These are phyloP conservation scores for Saccostrea echinata DNA, from an alignment of 1,140 invertebrate species.

Conservation along the genomic window DNA sequence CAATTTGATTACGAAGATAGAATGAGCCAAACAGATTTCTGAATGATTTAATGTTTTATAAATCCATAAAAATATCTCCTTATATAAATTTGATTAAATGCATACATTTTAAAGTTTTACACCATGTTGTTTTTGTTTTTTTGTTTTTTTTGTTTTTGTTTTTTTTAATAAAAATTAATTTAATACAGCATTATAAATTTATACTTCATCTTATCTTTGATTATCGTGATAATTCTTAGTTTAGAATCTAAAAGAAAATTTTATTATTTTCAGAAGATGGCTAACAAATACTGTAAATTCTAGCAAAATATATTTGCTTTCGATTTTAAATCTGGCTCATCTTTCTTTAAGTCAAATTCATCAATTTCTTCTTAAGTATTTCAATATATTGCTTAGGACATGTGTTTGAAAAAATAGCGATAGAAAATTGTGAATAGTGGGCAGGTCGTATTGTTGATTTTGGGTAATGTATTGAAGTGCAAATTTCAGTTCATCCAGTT, in stretches of 20 bases:
- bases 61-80: conserved; percentile 7
- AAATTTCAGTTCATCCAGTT: conserved; percentile 35
- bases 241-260: neutral
- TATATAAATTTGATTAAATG: neutral
- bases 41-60: conserved; percentile 23
- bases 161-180: no score
- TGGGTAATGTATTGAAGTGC: conserved; percentile 34
- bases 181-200: no score
- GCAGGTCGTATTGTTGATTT: conserved; percentile 1
- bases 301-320: neutral
- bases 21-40: conserved; percentile 14
- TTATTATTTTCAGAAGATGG: neutral
- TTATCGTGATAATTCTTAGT: no score
- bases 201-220: no score
- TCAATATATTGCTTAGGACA: neutral
- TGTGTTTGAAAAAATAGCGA: conserved; percentile 13
- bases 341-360: neutral
- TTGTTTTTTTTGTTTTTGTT: no score
- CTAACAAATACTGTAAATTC: neutral
- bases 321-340: neutral
- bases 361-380: conserved; percentile 27
- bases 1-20: conserved; percentile 38
- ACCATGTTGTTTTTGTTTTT: neutral
- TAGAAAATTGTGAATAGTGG: conserved; percentile 27
- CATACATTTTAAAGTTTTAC: neutral